Evolutionary conservation across 2,797 vertebrate genomes (phyloP).

Genomic region (Urocyon cinereoargenteus): DNA sequence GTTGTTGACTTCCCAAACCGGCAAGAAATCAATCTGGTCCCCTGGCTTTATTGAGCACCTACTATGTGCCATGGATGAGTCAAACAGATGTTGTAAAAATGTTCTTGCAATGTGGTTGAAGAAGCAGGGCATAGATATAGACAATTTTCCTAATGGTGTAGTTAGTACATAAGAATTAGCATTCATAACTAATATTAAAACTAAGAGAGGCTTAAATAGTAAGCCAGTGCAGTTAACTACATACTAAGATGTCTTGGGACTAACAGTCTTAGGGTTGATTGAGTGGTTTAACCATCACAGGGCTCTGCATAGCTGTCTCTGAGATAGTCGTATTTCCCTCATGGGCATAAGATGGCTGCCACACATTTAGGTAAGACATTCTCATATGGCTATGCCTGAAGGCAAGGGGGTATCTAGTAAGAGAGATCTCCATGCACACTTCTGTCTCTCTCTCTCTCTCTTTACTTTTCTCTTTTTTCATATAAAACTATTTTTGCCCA

Average conservation of each 20-base stretch:
- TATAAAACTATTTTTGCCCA: neutral
- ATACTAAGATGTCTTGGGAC: neutral
- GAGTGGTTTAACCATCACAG: neutral
- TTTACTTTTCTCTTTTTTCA: neutral
- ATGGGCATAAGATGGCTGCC: neutral
- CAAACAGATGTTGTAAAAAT: neutral
- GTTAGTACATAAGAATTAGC: neutral
- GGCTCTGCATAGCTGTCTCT: neutral
- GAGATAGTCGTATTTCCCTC: neutral
- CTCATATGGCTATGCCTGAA: neutral
- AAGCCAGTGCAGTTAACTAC: neutral
- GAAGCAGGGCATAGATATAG: neutral
- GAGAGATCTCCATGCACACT: neutral
- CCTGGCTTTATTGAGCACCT: neutral
- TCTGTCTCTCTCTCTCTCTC: neutral
- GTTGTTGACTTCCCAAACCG: constrained; percentile 19
- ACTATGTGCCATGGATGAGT: neutral
- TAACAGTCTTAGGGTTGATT: neutral
- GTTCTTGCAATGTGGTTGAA: neutral
- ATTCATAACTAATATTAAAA: neutral
- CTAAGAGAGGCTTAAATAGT: neutral
- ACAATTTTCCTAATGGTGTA: neutral
- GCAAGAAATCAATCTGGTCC: neutral
- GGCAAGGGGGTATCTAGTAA: neutral
- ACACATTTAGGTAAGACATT: neutral